phyloP scores from a whole-genome alignment of 2,888 invertebrate genomes.

The Coenonympha glycerion region DNA sequence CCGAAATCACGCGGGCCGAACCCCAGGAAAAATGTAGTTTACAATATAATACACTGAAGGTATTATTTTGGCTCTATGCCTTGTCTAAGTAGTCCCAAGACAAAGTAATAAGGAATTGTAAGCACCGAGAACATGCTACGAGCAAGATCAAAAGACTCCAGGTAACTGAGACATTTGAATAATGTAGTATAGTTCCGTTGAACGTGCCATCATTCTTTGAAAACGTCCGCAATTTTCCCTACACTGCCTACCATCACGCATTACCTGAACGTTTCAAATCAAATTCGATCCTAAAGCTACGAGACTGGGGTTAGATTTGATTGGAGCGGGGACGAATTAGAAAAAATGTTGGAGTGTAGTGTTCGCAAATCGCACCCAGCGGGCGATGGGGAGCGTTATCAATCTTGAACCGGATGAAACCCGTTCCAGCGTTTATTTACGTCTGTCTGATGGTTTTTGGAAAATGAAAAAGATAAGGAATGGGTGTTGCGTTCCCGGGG shows the following conservation, averaged over 20 bases:
- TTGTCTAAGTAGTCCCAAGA: not conserved
- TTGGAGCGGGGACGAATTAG: slow-evolving; percentile 15
- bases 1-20: too few relatives aligned
- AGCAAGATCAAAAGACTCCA: not conserved
- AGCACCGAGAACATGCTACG: not conserved
- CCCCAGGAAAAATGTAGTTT: too few relatives aligned
- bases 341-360: slow-evolving; percentile 29
- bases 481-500: slow-evolving; percentile 8
- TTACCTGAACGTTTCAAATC: slow-evolving; percentile 22
- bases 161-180: slow-evolving; percentile 33
- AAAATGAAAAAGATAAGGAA: slow-evolving; percentile 59
- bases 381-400: slow-evolving; percentile 60
- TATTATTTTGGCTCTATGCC: too few relatives aligned
- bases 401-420: slow-evolving; percentile 63
- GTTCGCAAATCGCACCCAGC: slow-evolving; percentile 59
- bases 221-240: slow-evolving; percentile 61
- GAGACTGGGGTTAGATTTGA: slow-evolving; percentile 4
- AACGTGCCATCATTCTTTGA: slow-evolving; percentile 68
- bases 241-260: slow-evolving; percentile 63
- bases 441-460: slow-evolving; percentile 58
- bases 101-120: too few relatives aligned
- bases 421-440: slow-evolving; percentile 65
- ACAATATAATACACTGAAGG: too few relatives aligned
- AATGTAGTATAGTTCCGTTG: slow-evolving; percentile 53
- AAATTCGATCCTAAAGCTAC: slow-evolving; percentile 17